Base-by-base conservation (phyloP, 2,797 vertebrate species). In the Fistularia commersonii region DNA sequence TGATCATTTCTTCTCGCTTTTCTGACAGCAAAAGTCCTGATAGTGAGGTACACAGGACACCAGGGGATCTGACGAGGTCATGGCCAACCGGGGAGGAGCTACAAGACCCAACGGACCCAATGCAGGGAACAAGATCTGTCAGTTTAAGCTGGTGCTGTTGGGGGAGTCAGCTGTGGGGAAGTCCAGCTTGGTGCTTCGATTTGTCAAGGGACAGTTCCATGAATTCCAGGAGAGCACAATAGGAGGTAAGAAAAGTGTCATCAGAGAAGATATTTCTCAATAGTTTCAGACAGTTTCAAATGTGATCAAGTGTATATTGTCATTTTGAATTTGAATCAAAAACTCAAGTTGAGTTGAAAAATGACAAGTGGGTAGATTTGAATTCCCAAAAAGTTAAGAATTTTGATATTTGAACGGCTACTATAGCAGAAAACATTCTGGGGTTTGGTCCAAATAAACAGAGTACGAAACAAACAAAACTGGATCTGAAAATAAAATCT, bases 141-240 rank as follows among this genome's bases (percentile, higher is more conserved):
- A 99, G 85, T 99, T 99, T 76, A 99, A 99, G 84, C 87, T 99
- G 86, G 97, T 99, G 76, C 92, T 99, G 83, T 80, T 99, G 80
- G 97, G 96, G 61, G 97, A 99, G 73, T 99, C 97, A 31, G 97
- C 96, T 32, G 97, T 98, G 72, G 96, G 97, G 64, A 99, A 99
- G 81, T 99, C 97, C 79, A 99, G 97, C 85, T 91, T 99, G 74
- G 97, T 99, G 58, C 93, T 99, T 74, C 97, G 96, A 68, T 99
- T 99, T 46, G 97, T 99, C 82, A 99, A 99, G 79, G 97, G 97
- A 80, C 97, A 99, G 71, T 99, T 99, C 88, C 97, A 99, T 63
- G 96, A 99, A 87, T 99, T 98, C 87, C 97, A 99, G 80, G 97
- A 99, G 84, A 98, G 97, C 91, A 99, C 97, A n/a, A 98, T 99